Base-by-base conservation (phyloP, 2,797 vertebrate species). In the Petrocephalus sullivani region DNA sequence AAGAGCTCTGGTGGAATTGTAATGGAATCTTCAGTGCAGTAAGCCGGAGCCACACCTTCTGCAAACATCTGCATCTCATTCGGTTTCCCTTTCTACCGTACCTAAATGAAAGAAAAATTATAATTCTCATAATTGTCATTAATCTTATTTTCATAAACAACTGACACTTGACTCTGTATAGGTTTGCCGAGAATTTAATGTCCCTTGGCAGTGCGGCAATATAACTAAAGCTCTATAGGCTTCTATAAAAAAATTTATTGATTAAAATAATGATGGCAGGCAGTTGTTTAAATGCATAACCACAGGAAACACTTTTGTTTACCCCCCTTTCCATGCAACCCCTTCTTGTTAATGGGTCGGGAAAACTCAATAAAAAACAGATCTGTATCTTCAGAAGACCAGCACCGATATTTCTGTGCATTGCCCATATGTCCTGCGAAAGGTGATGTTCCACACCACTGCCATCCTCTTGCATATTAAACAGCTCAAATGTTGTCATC, bases 21-120 rank as follows among this genome's bases (percentile, higher is more conserved):
- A 28, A 53, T 86, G 87, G 64, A 88, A 85, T 21, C 75, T 58
- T 89, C 85, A 82, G 57, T 53, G 46, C 78, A 84, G 46, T 89
- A 49, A 85, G 60, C 60, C 51, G n/a, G 49, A 89, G 53, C 57
- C 46, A 67, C 28, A 84, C 78, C 41, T 64, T 61, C 85, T 87
- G 10, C 85, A 87, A 81, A 87, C 67, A 88, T 57, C 56, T 61
- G 21, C 33, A 3, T 16, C 56, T 41, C 28, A 53, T 85, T 88
- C 51, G 88, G 41, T 85, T 88, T 88, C n/a, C 37, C 51, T 85
- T 86, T 57, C 51, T 3, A 21, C 78, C 54, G 46, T 46, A 89
- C 67, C 67, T 89, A 23, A 89, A 78, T n/a, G 56, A 60, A 81
- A 78, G 41, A 53, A 51, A 4, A 57, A 53, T 86, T 16, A 71